These are phyloP conservation scores for Micropoecilia bifurca DNA, from an alignment of 2,797 vertebrate genomes.

Conservation along the genomic window DNA sequence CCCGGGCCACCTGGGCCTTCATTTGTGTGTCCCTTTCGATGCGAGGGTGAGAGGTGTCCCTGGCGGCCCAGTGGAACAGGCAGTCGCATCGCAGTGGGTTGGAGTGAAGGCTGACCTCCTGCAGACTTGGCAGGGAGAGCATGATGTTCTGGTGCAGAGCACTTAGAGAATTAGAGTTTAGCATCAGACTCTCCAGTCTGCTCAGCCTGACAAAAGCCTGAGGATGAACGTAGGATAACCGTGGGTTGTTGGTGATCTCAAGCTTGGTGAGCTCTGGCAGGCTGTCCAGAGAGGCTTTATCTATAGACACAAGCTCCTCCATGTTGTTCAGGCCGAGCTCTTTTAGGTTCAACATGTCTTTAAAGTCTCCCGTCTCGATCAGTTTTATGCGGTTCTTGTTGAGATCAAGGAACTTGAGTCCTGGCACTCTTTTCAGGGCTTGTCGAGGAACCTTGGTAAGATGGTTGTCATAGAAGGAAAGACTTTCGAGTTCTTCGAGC, in stretches of 20 bases:
- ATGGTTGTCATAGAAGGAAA: constrained; percentile 96
- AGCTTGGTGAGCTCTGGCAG: constrained; percentile 97
- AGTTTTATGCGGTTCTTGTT: constrained; percentile 95
- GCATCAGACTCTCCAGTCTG: constrained; percentile 95
- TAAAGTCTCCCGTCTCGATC: constrained; percentile 91
- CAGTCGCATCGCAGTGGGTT: constrained; percentile 98
- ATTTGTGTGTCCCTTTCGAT: constrained; percentile 17
- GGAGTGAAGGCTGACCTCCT: constrained; percentile 95
- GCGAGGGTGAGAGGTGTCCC: constrained; percentile 65
- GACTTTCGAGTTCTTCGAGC: constrained; percentile 90
- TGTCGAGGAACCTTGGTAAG: constrained; percentile 88
- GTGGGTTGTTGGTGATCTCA: constrained; percentile 96
- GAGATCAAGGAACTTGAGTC: constrained; percentile 95
- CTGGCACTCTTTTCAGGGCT: constrained; percentile 88
- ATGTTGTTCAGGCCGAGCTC: constrained; percentile 98
- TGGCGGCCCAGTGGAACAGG: constrained; percentile 93
- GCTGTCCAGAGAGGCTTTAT: constrained; percentile 91
- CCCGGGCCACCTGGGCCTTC: constrained; percentile 26
- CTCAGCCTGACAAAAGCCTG: constrained; percentile 90
- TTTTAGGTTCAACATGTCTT: constrained; percentile 93
- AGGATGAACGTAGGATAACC: constrained; percentile 94
- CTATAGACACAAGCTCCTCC: constrained; percentile 96
- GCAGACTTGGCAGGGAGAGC: constrained; percentile 90
- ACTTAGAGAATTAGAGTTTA: constrained; percentile 96
- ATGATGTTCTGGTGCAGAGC: constrained; percentile 91